Evolutionary conservation across 2,797 vertebrate genomes (phyloP).

Genomic region (Lepilemur septentrionalis): DNA sequence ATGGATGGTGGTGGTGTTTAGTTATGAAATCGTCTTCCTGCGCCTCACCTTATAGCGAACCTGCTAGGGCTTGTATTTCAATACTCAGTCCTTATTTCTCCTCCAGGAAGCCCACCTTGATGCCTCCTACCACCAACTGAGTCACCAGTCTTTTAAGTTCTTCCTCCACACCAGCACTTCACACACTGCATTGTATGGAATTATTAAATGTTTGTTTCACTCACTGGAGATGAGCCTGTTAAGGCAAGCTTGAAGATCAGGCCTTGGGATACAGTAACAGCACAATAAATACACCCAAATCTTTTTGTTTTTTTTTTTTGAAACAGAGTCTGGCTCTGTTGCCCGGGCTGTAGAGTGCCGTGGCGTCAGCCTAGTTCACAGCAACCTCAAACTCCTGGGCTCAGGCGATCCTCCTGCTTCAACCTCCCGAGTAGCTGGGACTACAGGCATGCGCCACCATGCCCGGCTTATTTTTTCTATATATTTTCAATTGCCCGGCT

Average conservation of each 20-base stretch:
- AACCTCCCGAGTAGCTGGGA: no score
- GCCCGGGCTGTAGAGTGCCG: no score
- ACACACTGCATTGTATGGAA: background rate
- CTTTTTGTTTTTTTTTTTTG: no score
- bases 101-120: background rate
- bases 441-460: no score
- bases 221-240: background rate
- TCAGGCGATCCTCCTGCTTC: no score
- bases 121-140: background rate
- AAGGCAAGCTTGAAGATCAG: background rate
- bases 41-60: background rate
- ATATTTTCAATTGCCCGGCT: no score
- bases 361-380: no score
- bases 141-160: background rate
- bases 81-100: background rate
- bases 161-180: background rate
- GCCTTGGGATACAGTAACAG: background rate
- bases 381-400: no score
- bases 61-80: background rate
- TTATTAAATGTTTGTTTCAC: background rate
- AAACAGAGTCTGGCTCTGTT: no score
- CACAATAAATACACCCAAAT: no score
- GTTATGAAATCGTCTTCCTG: background rate
- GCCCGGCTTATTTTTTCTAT: no score
- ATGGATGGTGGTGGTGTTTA: background rate